Evolutionary conservation across 2,888 invertebrate species (phyloP).

Genomic region (Neelides folsomi): DNA sequence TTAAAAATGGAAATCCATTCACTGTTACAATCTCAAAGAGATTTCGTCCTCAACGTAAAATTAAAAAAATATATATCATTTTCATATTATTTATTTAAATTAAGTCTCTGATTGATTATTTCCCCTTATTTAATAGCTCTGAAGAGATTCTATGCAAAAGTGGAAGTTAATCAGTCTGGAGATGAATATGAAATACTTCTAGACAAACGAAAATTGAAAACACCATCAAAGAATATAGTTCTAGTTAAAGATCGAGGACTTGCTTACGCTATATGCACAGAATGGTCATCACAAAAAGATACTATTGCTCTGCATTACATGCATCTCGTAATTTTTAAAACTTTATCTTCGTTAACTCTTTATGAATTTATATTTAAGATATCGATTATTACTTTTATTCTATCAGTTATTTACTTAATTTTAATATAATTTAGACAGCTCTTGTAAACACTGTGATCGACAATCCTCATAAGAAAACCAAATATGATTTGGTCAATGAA

Average conservation of each 20-base stretch:
- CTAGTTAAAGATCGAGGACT: conserved; percentile 69
- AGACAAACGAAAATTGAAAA: conserved; percentile 78
- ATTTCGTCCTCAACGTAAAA: conserved; percentile 12
- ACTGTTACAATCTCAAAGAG: neutral
- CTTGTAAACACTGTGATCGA: conserved; percentile 82
- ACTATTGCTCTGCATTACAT: conserved; percentile 62
- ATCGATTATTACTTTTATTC: conserved; percentile 1
- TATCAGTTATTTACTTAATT: no score
- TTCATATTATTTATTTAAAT: neutral
- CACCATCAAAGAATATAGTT: conserved; percentile 67
- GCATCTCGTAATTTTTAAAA: conserved; percentile 58
- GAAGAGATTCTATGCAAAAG: conserved; percentile 27
- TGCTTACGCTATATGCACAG: conserved; percentile 82
- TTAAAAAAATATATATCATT: neutral
- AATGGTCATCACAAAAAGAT: conserved; percentile 81
- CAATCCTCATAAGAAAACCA: conserved; percentile 70
- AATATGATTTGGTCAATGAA: conserved; percentile 60
- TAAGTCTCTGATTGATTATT: neutral
- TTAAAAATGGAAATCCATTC: conserved; percentile 2
- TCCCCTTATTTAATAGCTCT: conserved; percentile 17
- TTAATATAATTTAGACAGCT: conserved; percentile 70
- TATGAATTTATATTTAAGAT: neutral
- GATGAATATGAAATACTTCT: conserved; percentile 51
- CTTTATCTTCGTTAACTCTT: neutral
- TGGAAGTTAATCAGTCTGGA: conserved; percentile 9